Percentiles rank a stretch among this genome's conserved stretches.
These are phyloP conservation scores for Idaea straminata DNA, from an alignment of 2,888 invertebrate species.

Conservation along the genomic window DNA sequence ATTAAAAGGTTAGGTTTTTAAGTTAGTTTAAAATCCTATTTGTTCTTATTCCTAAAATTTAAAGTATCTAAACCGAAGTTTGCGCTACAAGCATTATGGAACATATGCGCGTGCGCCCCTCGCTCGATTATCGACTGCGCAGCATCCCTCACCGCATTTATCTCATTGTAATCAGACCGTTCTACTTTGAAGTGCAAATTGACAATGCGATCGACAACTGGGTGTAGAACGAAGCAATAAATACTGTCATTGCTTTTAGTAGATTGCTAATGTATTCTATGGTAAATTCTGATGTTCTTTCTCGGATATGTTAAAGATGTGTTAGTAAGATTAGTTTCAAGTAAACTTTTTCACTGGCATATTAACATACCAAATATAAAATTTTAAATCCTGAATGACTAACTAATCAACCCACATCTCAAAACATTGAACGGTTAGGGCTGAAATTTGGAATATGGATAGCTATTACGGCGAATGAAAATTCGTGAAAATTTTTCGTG, in stretches of 20 bases:
- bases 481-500: too few relatives aligned
- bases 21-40: not conserved
- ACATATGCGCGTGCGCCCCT: conserved; percentile 67
- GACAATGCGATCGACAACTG: conserved; percentile 8
- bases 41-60: not conserved
- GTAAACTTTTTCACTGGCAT: too few relatives aligned
- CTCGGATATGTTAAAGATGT: too few relatives aligned
- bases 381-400: too few relatives aligned
- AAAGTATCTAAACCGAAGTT: conserved; percentile 45
- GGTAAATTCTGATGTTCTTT: not conserved
- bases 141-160: conserved; percentile 50
- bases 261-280: not conserved
- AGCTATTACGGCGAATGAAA: too few relatives aligned
- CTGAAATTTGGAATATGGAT: too few relatives aligned
- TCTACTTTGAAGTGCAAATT: conserved; percentile 46
- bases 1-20: not conserved
- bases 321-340: too few relatives aligned
- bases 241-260: conserved; percentile 10
- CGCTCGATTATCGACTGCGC: conserved; percentile 65
- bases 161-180: conserved; percentile 62
- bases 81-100: conserved; percentile 40
- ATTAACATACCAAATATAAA: too few relatives aligned
- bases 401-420: too few relatives aligned
- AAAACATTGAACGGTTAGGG: too few relatives aligned
- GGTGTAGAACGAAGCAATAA: conserved; percentile 1